Base-by-base conservation (phyloP, 2,888 invertebrate species). In the Priocnemis perturbator region DNA sequence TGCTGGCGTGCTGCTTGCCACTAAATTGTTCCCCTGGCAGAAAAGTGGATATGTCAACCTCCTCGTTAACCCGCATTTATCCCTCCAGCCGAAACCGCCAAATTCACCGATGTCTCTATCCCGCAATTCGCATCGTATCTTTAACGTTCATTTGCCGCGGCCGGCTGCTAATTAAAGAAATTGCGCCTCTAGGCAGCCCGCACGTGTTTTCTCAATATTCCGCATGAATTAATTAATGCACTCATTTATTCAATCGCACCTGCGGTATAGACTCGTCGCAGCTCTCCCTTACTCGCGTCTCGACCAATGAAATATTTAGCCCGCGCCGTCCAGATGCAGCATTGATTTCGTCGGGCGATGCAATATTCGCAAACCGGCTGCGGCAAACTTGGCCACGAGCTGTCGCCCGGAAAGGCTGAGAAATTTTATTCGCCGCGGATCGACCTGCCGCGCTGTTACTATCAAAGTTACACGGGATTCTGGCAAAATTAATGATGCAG, bases 21-120 rank as follows among this genome's bases (percentile, higher is more conserved):
- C 72, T 81, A 81, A 81, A 81, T 81, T 79, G 74, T 74, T 76
- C 71, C 57, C 74, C 57, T 67, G 68, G 61, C 64, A 69, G 73
- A 78, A 79, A 74, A 74, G 74, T 74, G 73, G 73, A 74, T 74
- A 68, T 71, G 73, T 80, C 80, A 73, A 72, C 69, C 71, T 64
- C 55, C 71, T 74, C 74, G 73, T 74, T 80, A 78, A 74, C 69
- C 71, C 65, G 67, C 64, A 70, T 7, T 7, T 37, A 7, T 11
- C 7, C 4, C 37, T 11, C 37, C 11, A 37, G 7, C 2, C 11
- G 37, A 37, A 37, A 37, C 1, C 37, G 37, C 14, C 2, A 7
- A 11, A 3, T 37, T 11, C 37, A 11, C 37, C 11, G 37, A 11
- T 11, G 14, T 37, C 37, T 60, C 64, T 55, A 71, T 64, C 78